Conservation (phyloP, 2,888 invertebrate genomes). For the Melinaea menophilus region DNA sequence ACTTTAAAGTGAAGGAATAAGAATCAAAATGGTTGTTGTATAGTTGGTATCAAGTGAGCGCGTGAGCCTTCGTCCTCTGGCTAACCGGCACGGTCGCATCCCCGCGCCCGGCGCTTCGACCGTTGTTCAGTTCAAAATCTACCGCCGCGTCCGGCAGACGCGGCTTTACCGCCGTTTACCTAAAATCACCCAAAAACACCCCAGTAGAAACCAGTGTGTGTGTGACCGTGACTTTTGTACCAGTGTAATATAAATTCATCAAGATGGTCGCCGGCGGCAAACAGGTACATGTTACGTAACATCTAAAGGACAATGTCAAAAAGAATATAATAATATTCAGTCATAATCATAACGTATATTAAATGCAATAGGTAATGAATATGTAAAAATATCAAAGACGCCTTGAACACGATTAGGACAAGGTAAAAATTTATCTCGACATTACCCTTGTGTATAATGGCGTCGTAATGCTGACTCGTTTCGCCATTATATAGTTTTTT, state of each 20-base stretch:
- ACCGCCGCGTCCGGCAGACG: constrained; percentile 75
- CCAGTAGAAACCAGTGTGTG: constrained; percentile 27
- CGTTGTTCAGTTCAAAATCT: constrained; percentile 69
- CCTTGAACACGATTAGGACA: too few species aligned
- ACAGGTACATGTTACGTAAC: constrained; percentile 60
- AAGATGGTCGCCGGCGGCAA: constrained; percentile 77
- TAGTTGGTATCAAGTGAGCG: constrained; percentile 40
- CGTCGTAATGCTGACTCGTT: constrained; percentile 7
- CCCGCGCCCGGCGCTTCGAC: constrained; percentile 31
- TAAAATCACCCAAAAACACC: constrained; percentile 35
- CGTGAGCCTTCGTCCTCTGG: constrained; percentile 47
- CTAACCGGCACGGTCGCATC: constrained; percentile 45
- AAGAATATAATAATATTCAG: not conserved
- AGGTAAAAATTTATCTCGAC: not conserved
- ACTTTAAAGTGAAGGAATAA: constrained; percentile 13
- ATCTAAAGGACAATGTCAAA: constrained; percentile 37
- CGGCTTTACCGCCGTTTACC: constrained; percentile 54
- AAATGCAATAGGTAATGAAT: too few species aligned
- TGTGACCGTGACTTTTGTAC: constrained; percentile 51
- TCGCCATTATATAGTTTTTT: constrained; percentile 17
- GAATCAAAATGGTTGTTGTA: constrained; percentile 10
- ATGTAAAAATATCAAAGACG: too few species aligned
- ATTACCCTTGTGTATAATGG: constrained; percentile 5
- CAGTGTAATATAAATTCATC: constrained; percentile 55
- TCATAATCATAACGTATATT: too few species aligned